These are phyloP conservation scores for Drosophila navojoa DNA, from an alignment of 1,140 invertebrate species.

Conservation along the genomic window DNA sequence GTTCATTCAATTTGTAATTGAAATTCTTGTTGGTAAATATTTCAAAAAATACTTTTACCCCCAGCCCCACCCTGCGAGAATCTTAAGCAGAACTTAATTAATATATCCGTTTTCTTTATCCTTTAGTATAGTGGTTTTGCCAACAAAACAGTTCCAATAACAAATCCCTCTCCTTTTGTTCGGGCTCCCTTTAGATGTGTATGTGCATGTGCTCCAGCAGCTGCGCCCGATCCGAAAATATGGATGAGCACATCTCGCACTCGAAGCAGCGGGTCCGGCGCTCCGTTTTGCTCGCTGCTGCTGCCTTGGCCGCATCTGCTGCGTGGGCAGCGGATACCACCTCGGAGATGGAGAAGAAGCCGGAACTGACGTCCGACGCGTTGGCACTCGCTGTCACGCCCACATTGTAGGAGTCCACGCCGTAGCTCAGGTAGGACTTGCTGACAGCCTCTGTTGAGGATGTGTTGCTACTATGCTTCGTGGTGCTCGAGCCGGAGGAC, in stretches of 20 bases:
- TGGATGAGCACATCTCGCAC: slow-evolving; percentile 92
- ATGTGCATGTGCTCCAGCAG: slow-evolving; percentile 90
- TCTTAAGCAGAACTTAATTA: slow-evolving; percentile 40
- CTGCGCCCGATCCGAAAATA: slow-evolving; percentile 89
- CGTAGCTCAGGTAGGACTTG: slow-evolving; percentile 67
- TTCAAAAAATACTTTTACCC: slow-evolving; percentile 42
- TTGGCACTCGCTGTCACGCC: slow-evolving; percentile 52
- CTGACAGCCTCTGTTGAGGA: slow-evolving; percentile 13
- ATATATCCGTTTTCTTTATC: slow-evolving; percentile 12
- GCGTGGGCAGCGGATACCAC: slow-evolving; percentile 73
- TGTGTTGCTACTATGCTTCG: slow-evolving; percentile 27
- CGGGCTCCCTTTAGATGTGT: slow-evolving; percentile 88
- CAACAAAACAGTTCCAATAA: slow-evolving; percentile 40
- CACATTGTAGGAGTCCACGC: slow-evolving; percentile 63
- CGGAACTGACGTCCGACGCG: slow-evolving; percentile 63
- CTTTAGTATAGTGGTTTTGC: slow-evolving; percentile 8
- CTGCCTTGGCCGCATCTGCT: slow-evolving; percentile 66
- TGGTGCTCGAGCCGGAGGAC: slow-evolving; percentile 16
- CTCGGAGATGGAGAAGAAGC: slow-evolving; percentile 76
- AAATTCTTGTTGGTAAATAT: slow-evolving; percentile 40
- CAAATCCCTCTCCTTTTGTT: slow-evolving; percentile 28
- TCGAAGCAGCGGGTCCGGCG: slow-evolving; percentile 84
- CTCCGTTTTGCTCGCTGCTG: slow-evolving; percentile 50
- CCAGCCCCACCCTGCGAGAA: slow-evolving; percentile 7
- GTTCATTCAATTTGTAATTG: slow-evolving; percentile 43